phyloP scores from a whole-genome alignment of 2,888 invertebrate genomes.

The Morpho deidamia region DNA sequence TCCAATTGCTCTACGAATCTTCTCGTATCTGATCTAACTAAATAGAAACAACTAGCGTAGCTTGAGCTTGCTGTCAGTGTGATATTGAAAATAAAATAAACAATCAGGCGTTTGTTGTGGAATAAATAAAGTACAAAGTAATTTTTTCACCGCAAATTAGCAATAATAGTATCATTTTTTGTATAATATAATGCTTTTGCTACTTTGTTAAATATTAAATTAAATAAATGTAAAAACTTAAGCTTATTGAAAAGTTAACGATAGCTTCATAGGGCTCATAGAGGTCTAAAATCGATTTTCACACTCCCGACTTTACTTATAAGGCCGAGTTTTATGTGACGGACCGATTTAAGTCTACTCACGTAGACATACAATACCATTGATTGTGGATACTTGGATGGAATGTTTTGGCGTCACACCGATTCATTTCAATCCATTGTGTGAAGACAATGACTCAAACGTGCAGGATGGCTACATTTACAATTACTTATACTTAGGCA shows the following conservation, averaged over 20 bases:
- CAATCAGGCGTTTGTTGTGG: too few species aligned
- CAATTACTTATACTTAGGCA: not conserved
- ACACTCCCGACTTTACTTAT: not conserved
- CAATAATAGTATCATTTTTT: too few species aligned
- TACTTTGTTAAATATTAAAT: too few species aligned
- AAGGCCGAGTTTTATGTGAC: conserved; percentile 18
- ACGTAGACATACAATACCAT: conserved; percentile 40
- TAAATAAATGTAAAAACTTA: not conserved
- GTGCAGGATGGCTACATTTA: conserved; percentile 12
- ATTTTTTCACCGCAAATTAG: too few species aligned
- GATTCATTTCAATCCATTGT: conserved; percentile 40
- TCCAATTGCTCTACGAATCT: too few species aligned
- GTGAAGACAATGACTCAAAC: conserved; percentile 32
- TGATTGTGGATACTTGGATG: conserved; percentile 36
- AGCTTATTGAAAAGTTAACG: conserved; percentile 6
- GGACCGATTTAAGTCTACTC: conserved; percentile 28
- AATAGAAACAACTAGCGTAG: too few species aligned
- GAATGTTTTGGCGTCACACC: conserved; percentile 42
- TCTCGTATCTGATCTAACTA: too few species aligned
- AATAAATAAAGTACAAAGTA: too few species aligned
- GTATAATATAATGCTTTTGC: too few species aligned
- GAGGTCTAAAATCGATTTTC: conserved; percentile 1
- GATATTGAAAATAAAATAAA: too few species aligned
- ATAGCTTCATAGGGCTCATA: not conserved
- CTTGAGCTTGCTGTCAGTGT: too few species aligned